Evolutionary conservation across 2,888 invertebrate species (phyloP).

Genomic region (Melieria picta): DNA sequence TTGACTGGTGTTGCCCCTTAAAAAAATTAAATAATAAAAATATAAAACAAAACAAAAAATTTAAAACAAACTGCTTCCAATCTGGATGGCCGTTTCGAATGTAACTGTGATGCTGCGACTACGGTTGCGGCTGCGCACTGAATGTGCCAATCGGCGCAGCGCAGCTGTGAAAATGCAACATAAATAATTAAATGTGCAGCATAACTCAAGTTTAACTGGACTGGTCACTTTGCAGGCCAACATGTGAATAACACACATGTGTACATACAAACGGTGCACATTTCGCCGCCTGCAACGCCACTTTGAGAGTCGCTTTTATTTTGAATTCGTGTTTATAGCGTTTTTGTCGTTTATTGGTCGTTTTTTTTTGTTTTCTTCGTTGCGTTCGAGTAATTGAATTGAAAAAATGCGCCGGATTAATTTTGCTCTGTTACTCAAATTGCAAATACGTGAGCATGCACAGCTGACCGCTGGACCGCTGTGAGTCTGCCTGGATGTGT

Average conservation of each 20-base stretch:
- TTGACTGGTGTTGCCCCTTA: no score
- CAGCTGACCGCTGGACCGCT: no score
- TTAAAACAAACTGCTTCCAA: neutral
- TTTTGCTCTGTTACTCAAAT: no score
- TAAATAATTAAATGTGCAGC: constrained; percentile 10
- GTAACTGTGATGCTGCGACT: neutral
- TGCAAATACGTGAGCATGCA: no score
- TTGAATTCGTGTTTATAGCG: neutral
- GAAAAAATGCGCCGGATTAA: no score
- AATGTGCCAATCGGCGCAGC: no score
- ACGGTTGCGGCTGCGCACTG: no score
- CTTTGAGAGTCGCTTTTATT: no score
- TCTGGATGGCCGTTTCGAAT: neutral
- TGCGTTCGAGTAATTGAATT: neutral
- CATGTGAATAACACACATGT: neutral
- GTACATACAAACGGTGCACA: neutral
- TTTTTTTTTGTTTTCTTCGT: neutral
- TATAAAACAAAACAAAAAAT: no score
- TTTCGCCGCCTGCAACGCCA: no score
- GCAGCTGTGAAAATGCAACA: neutral
- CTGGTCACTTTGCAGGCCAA: neutral
- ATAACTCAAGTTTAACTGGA: constrained; percentile 9
- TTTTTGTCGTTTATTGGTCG: neutral
- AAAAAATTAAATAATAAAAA: no score
- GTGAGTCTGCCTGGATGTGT: no score